Evolutionary conservation across 2,797 vertebrate species (phyloP).

Genomic region (Hemitrygon akajei): DNA sequence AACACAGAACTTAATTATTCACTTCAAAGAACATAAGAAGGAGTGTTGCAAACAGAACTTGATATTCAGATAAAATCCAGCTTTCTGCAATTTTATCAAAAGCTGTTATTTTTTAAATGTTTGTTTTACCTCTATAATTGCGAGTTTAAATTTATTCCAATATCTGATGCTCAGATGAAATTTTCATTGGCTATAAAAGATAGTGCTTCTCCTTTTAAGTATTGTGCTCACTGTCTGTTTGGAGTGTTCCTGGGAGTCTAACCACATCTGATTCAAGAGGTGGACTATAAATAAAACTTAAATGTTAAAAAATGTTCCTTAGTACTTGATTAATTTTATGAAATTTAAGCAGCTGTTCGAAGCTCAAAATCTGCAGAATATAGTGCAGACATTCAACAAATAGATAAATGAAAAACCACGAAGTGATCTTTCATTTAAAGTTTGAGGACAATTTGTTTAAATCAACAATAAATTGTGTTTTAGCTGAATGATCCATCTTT

Average conservation of each 20-base stretch:
- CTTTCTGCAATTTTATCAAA: not conserved
- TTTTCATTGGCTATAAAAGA: not conserved
- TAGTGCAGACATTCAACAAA: not conserved
- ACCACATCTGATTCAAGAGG: not conserved
- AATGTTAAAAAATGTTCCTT: not conserved
- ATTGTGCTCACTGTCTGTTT: not conserved
- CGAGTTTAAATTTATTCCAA: not conserved
- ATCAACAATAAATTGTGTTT: not conserved
- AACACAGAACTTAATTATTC: conserved; percentile 11
- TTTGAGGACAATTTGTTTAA: not conserved
- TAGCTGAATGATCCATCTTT: not conserved
- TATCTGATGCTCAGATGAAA: not conserved
- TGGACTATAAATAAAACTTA: not conserved
- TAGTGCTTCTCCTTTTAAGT: not conserved
- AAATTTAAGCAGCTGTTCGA: not conserved
- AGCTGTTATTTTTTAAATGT: not conserved
- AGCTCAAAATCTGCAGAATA: not conserved
- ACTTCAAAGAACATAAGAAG: not conserved
- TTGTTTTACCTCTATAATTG: not conserved
- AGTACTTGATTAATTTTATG: not conserved
- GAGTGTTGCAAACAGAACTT: not conserved
- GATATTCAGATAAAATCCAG: not conserved
- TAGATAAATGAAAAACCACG: not conserved
- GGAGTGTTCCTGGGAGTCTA: not conserved
- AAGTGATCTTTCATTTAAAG: not conserved